Conservation (phyloP, 2,888 invertebrate species). For the Trachelus iudaicus region DNA sequence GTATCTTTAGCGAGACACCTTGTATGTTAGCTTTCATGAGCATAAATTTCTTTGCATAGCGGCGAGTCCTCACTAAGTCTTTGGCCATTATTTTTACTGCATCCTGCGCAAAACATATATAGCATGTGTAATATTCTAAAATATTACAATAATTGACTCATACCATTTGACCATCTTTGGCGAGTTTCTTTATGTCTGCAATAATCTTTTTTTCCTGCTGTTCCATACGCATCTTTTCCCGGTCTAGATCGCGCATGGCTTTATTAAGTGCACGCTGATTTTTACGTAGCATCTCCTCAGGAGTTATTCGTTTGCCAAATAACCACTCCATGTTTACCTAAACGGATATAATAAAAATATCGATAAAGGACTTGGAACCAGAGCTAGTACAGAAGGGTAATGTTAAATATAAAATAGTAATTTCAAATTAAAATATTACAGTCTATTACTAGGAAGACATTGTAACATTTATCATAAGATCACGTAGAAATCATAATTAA, state of each 20-base stretch:
- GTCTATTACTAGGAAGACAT: too few species aligned
- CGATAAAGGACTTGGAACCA: too few species aligned
- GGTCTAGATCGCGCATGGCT: slow-evolving; percentile 97
- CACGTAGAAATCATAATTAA: too few species aligned
- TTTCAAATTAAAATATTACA: too few species aligned
- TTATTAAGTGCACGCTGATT: slow-evolving; percentile 98
- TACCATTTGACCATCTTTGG: slow-evolving; percentile 99
- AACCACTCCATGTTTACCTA: slow-evolving; percentile 84
- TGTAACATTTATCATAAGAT: too few species aligned
- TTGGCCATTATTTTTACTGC: slow-evolving; percentile 99
- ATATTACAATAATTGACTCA: slow-evolving; percentile 19
- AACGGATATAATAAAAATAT: too few species aligned
- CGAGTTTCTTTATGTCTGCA: slow-evolving; percentile 97
- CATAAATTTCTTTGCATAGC: slow-evolving; percentile 98
- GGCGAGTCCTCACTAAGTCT: slow-evolving; percentile 94
- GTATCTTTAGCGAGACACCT: slow-evolving; percentile 96
- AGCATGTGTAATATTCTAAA: not conserved
- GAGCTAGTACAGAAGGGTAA: too few species aligned
- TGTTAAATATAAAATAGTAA: too few species aligned
- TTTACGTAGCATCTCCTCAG: slow-evolving; percentile 97
- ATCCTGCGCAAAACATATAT: slow-evolving; percentile 73
- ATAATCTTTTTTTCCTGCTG: slow-evolving; percentile 99
- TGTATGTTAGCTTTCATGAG: slow-evolving; percentile 99
- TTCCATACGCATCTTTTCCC: slow-evolving; percentile 95
- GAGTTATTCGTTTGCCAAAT: slow-evolving; percentile 95